Conservation (phyloP, 2,888 invertebrate species). For the Pomacea canaliculata region DNA sequence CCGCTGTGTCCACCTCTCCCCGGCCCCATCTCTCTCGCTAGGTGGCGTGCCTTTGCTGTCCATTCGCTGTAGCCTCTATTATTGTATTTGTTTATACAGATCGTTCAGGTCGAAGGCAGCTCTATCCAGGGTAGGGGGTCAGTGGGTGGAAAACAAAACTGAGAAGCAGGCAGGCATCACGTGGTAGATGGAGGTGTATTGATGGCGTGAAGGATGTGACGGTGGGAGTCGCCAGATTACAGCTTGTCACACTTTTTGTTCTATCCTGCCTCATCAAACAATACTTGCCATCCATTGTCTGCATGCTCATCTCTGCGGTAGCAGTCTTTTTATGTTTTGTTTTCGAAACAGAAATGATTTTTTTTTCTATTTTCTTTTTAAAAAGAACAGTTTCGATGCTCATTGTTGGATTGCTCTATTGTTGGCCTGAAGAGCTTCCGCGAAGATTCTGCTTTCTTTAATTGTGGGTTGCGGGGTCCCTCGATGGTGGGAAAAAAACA, state of each 20-base stretch:
- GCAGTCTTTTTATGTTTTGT: neutral
- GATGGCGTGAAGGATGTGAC: neutral
- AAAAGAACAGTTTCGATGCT: neutral
- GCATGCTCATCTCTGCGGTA: neutral
- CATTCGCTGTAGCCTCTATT: no score
- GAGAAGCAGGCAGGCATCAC: neutral
- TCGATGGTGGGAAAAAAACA: neutral
- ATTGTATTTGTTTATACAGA: no score
- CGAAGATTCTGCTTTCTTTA: neutral
- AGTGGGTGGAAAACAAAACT: neutral
- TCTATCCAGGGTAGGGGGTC: neutral
- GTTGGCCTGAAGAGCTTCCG: neutral
- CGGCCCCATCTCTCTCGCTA: conserved; percentile 11
- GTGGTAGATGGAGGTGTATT: neutral
- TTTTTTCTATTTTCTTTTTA: neutral
- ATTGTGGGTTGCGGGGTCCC: conserved; percentile 4
- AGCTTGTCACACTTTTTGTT: conserved; percentile 5
- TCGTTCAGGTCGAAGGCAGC: no score
- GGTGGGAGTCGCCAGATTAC: conserved; percentile 11
- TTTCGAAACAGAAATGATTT: neutral
- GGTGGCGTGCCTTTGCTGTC: neutral
- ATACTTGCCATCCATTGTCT: no score
- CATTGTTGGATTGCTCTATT: conserved; percentile 6
- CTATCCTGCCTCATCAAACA: conserved; percentile 2
- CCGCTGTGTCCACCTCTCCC: no score